Percentiles rank a stretch among this genome's conserved stretches.
Conservation (phyloP, 2,797 vertebrate species). For the Carcharodon carcharias region DNA sequence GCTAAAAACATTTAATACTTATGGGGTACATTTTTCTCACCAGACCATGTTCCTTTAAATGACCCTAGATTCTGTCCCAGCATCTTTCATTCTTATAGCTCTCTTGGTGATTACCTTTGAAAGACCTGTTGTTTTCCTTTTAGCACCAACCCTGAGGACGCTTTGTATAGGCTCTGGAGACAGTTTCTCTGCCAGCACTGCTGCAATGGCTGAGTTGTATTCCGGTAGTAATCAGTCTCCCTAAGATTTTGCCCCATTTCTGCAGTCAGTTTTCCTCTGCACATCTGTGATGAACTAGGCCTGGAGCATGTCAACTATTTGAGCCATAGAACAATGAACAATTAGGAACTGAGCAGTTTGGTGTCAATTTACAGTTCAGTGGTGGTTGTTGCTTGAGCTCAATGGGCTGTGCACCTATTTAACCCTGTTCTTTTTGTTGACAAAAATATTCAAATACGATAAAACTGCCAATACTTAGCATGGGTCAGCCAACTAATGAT, state of each 20-base stretch:
- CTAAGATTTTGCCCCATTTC: background rate
- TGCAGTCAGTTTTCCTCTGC: background rate
- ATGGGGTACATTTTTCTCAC: background rate
- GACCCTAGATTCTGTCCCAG: background rate
- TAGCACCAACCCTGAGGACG: background rate
- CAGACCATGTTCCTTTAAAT: background rate
- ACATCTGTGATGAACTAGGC: background rate
- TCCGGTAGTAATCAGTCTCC: background rate
- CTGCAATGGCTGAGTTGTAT: background rate
- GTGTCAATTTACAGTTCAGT: background rate
- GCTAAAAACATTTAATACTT: background rate
- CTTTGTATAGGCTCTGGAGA: background rate
- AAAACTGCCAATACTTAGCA: background rate
- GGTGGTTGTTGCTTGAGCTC: background rate
- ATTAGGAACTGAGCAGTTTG: background rate
- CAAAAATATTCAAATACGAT: background rate
- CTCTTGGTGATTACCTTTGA: background rate
- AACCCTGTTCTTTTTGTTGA: background rate
- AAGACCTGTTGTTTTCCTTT: background rate
- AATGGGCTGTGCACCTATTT: background rate
- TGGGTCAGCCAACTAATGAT: background rate
- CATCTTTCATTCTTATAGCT: constrained; percentile 33
- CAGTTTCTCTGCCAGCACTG: background rate
- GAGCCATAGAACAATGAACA: background rate
- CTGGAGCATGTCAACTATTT: background rate